Base-by-base conservation (phyloP, 2,113 vertebrate genomes). In the Neodontobutis hainanensis region DNA sequence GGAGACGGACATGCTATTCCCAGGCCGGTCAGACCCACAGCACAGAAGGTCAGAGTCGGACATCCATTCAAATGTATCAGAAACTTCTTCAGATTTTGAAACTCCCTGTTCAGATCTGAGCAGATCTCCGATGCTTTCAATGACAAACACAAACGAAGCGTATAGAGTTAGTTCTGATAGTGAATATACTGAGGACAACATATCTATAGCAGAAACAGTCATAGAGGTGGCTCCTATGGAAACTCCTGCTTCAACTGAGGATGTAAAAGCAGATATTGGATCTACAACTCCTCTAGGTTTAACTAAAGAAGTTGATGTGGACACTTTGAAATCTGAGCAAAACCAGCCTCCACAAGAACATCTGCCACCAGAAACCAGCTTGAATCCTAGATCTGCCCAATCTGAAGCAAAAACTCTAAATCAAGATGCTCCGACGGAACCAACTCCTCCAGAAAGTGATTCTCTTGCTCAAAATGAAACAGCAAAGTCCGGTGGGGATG, bases 211-310 rank as follows among this genome's bases (percentile, higher is more conserved):
- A 52, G 34, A 48, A 15, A 14, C 61, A 32, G 42, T 32, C 58
- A 38, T 36, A 82, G 62, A 75, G 12, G 48, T 48, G 36, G 40
- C 38, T 15, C 14, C 59, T 5, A 69, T 27, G 15, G 11, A 19
- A 12, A 16, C 32, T 67, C 12, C 36, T 47, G 38, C 12, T 12
- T 49, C 70, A 45, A 35, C 63, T 56, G 11, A 56, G 12, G 47
- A 68, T 16, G 19, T 53, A 0, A 61, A 69, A 42, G 14, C 36
- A 61, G 56, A 75, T 5, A 12, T 19, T 11, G 50, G 38, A 6
- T 40, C 38, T 53, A 14, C 14, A 65, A 40, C 58, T 49, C 12
- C 35, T 48, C 61, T 68, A 70, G 66, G 75, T 34, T 2, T 15
- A 43, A 1, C 47, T 1, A 48, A 48, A 48, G 46, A 48, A 48